Evolutionary conservation across 2,113 vertebrate genomes (phyloP), one percentile per base, ranked within the genome.

Genomic region (Scomber colias): DNA sequence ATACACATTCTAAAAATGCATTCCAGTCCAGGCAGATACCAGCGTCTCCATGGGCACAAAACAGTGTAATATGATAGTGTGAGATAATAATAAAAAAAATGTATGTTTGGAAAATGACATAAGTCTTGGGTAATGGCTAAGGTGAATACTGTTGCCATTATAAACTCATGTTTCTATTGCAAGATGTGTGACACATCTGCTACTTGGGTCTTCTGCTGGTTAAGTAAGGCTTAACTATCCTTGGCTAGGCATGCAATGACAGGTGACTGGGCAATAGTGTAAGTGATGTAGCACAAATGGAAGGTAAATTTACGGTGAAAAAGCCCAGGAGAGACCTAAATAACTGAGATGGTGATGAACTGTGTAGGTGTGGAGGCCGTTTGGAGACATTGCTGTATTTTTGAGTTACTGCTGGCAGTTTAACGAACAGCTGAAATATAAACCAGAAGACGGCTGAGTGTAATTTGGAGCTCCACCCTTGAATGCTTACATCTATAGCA

Each of bases 331-430:
- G 90, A 82, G 86, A 75, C 71, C 71, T 93, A 89, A 85, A 92
- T 87, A 85, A 83, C 64, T 51, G 17, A 11, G 77, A 63, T 73
- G 79, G 77, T 79, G 89, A 86, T 85, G 79, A 90, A 82, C 81
- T 87, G 83, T 83, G 84, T 86, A 88, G 90, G 89, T 90, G 92
- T 64, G 55, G 77, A 85, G 73, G 77, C 66, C 71, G 30, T 82
- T 71, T 73, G 86, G 91, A 93, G 81, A 71, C 78, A 71, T 53
- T 70, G 64, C 79, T 73, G 82, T 71, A 84, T 87, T 92, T 27
- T 77, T 90, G 79, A 91, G 76, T 94, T 92, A 91, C 92, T 82
- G 86, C 69, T 94, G 90, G 90, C 92, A 89, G 84, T 89, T 91
- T 93, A 86, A 92, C 81, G 79, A 94, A 79, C 76, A 81, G 82